Percentiles rank a stretch among this genome's conserved stretches.
phyloP scores from a whole-genome alignment of 2,797 vertebrate species.

The Cyclopterus lumpus region DNA sequence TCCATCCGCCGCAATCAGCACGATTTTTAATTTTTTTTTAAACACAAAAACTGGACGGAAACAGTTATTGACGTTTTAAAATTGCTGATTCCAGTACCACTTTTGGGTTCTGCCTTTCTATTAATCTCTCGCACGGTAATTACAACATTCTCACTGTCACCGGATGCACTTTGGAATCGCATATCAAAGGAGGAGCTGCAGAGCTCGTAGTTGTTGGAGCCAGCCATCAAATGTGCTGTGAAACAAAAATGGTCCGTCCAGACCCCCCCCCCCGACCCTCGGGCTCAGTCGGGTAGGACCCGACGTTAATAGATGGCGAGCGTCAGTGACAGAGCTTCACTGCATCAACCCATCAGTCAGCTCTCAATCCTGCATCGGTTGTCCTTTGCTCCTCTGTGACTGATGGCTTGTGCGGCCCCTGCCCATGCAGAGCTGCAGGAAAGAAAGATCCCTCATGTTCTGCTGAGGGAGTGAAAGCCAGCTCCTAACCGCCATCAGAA shows the following conservation, averaged over 20 bases:
- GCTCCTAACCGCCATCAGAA: constrained; percentile 59
- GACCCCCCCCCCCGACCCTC: constrained; percentile 27
- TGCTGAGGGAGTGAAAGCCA: constrained; percentile 47
- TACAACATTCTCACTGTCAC: constrained; percentile 24
- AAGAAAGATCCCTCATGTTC: constrained; percentile 60
- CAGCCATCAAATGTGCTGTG: constrained; percentile 51
- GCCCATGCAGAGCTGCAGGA: constrained; percentile 52
- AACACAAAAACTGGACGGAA: constrained; percentile 13
- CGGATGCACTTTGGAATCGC: constrained; percentile 27
- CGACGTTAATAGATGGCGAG: constrained; percentile 67
- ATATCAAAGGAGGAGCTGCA: constrained; percentile 28
- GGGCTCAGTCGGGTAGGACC: constrained; percentile 40
- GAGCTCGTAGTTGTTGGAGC: constrained; percentile 22
- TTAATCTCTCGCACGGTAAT: constrained; percentile 15
- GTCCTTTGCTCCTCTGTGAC: constrained; percentile 59
- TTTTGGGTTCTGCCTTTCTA: constrained; percentile 16
- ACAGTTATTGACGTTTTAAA: constrained; percentile 39
- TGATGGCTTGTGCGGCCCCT: constrained; percentile 58
- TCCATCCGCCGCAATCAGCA: constrained; percentile 37
- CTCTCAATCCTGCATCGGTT: constrained; percentile 54
- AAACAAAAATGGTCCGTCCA: constrained; percentile 43
- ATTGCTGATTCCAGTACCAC: constrained; percentile 10
- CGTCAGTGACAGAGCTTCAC: constrained; percentile 54
- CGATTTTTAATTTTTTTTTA: not conserved
- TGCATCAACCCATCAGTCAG: constrained; percentile 71